Evolutionary conservation across 1,140 invertebrate genomes (phyloP).

Genomic region (Drosophila insularis): DNA sequence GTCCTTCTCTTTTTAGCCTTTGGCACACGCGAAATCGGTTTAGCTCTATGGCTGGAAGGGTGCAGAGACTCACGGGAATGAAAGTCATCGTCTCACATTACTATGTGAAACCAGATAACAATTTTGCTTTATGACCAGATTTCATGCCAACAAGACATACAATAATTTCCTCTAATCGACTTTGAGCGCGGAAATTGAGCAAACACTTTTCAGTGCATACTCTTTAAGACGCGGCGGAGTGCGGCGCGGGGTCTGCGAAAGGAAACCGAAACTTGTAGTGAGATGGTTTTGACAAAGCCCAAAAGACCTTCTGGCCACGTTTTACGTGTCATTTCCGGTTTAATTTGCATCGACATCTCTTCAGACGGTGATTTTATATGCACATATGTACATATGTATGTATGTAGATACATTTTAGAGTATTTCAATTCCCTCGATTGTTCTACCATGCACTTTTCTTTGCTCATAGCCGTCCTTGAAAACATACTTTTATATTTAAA

Average conservation of each 20-base stretch:
- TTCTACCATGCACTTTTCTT: background rate
- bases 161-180: constrained; percentile 76
- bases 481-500: too few relatives aligned
- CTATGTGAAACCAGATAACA: constrained; percentile 70
- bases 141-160: constrained; percentile 73
- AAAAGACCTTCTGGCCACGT: constrained; percentile 9
- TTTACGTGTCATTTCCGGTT: constrained; percentile 33
- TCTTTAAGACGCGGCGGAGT: too few relatives aligned
- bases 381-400: background rate
- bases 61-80: background rate
- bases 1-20: background rate
- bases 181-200: constrained; percentile 69
- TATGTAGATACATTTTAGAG: background rate
- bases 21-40: constrained; percentile 22
- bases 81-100: constrained; percentile 48
- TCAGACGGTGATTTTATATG: background rate
- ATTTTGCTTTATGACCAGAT: constrained; percentile 66
- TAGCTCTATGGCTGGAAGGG: background rate
- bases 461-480: too few relatives aligned
- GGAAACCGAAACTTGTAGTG: constrained; percentile 15
- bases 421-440: background rate
- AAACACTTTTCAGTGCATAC: constrained; percentile 57
- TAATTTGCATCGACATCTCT: constrained; percentile 37
- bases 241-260: background rate
- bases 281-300: background rate